Conservation (phyloP, 2,797 vertebrate species). For the Gastrophryne carolinensis region DNA sequence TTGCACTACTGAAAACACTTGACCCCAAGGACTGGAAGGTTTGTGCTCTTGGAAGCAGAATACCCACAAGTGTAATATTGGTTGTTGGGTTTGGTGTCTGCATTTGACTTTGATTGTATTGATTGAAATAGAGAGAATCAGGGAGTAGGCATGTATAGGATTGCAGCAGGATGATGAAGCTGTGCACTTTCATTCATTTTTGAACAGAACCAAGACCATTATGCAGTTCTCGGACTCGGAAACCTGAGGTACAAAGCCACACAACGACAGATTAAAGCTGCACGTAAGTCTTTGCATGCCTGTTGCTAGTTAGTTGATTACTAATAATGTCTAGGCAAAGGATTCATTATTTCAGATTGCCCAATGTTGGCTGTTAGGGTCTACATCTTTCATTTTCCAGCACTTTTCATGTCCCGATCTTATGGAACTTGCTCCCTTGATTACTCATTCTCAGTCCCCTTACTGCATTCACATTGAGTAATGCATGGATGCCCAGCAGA, state of each 20-base stretch:
- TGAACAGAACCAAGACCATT: slow-evolving; percentile 96
- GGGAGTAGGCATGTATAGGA: not conserved
- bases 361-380: too few relatives aligned
- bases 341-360: too few relatives aligned
- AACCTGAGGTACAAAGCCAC: slow-evolving; percentile 91
- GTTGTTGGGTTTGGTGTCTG: too few relatives aligned
- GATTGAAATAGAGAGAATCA: not conserved
- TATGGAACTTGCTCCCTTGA: too few relatives aligned
- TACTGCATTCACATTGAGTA: too few relatives aligned
- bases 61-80: not conserved
- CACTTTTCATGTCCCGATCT: too few relatives aligned
- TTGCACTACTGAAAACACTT: slow-evolving; percentile 89
- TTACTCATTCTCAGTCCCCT: too few relatives aligned
- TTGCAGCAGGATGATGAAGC: not conserved
- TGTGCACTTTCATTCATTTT: slow-evolving; percentile 32
- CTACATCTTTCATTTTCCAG: too few relatives aligned
- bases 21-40: slow-evolving; percentile 99
- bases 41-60: not conserved
- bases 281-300: slow-evolving; percentile 98
- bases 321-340: too few relatives aligned
- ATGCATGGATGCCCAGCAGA: too few relatives aligned
- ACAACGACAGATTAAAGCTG: slow-evolving; percentile 97
- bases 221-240: slow-evolving; percentile 87
- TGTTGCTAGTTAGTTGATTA: too few relatives aligned
- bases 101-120: not conserved